Evolutionary conservation across 2,888 invertebrate species (phyloP), one percentile per base, ranked within the genome.

Genomic region (Brassicogethes aeneus): DNA sequence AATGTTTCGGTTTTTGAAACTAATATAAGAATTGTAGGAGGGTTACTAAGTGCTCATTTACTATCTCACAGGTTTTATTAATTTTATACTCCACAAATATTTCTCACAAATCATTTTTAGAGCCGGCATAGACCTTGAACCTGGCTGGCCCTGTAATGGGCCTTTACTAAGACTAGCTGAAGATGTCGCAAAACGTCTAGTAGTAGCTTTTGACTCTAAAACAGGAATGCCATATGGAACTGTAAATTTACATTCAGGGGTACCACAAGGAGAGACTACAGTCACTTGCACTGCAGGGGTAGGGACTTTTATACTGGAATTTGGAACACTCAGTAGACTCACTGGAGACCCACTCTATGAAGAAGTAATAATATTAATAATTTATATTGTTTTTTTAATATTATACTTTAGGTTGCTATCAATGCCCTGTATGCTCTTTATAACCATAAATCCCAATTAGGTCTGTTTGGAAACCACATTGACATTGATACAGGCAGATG

Each of bases 1-100:
- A 99, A 99, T 76, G 97, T 97, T 1, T 97, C 96, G 2, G 99
- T 99, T 0, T 99, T 99, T 74, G 99, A 99, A 71, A 99, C 99
- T 1, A 99, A 99, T 65, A 99, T 99, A 46, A 76, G 99, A 64
- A 93, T 96, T 38, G 86, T 99, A 42, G 99, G 97, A 10, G 99
- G 99, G 0, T 71, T 99, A 2, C 68, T 99, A 1, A 94, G 96
- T 64, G 97, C 97, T 3, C 99, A 99, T 74, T 75, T 99, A 50
- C 64, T 99, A 34, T 90, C 92, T 35, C 80, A 81, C 54, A 83
- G 74, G 84, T 85, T 60, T 16, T 14, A 34, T 33, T n/a, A 39
- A 16, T 3, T n/a, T 30, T 17, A 35, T 35, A 42, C 34, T 16
- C n/a, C 8, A n/a, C 30, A 15, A 36, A 36, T 32, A 33, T 39